Conservation (phyloP, 2,797 vertebrate species). For the Poeciliopsis paucimaculata region DNA sequence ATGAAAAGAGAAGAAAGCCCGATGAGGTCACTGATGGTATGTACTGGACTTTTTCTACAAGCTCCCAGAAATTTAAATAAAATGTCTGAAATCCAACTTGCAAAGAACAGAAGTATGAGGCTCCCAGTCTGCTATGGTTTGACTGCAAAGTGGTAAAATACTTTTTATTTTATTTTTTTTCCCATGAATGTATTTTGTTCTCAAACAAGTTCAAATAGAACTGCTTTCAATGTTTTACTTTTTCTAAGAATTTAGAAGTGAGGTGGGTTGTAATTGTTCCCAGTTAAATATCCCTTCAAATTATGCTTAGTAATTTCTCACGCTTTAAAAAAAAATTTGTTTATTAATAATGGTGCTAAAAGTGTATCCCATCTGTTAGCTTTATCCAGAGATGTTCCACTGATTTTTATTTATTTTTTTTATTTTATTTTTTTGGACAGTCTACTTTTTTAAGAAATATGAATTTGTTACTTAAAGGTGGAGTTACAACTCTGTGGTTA, state of each 20-base stretch:
- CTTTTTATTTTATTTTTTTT: neutral
- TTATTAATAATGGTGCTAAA: neutral
- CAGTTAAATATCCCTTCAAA: neutral
- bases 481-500: neutral
- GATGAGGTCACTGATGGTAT: slow-evolving; percentile 92
- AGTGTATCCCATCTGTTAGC: neutral
- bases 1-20: slow-evolving; percentile 97
- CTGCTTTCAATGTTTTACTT: neutral
- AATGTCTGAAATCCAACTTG: neutral
- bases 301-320: neutral
- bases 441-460: neutral
- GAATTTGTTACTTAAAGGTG: neutral
- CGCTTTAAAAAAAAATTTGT: neutral
- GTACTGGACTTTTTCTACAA: slow-evolving; percentile 26
- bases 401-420: too few species aligned
- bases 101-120: neutral
- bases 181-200: neutral
- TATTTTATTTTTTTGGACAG: too few species aligned
- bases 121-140: neutral
- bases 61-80: neutral
- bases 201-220: neutral
- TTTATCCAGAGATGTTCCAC: neutral
- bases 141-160: neutral
- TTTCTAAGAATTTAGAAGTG: neutral
- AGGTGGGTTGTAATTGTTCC: neutral